A percentile compares a stretch with the other conserved stretches of the same genome.
Evolutionary conservation across 2,888 invertebrate species (phyloP).

Genomic region (Nematopogon swammerdamellus): DNA sequence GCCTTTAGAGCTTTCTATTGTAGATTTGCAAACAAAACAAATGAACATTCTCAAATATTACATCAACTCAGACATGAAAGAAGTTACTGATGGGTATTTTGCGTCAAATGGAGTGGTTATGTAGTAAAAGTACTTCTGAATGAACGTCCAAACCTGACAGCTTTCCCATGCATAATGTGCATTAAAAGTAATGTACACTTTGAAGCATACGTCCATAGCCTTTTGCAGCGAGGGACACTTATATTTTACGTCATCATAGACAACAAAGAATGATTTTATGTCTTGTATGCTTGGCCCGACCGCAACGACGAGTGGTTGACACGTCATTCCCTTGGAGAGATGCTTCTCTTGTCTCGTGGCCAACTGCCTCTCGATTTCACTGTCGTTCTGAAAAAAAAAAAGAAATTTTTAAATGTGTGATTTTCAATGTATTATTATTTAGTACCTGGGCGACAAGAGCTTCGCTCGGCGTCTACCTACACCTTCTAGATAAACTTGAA

Average conservation of each 20-base stretch:
- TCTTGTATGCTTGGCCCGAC: background rate
- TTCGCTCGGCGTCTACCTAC: too few relatives aligned
- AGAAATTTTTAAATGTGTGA: background rate
- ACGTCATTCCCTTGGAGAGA: background rate
- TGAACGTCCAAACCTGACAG: background rate
- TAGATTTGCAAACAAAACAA: background rate
- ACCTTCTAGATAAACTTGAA: too few relatives aligned
- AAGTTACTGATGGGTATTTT: background rate
- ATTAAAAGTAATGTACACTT: background rate
- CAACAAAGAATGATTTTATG: background rate
- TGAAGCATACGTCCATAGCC: background rate
- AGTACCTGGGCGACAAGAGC: too few relatives aligned
- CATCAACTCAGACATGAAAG: background rate
- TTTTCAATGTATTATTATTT: background rate
- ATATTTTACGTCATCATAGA: background rate
- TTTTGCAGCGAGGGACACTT: background rate
- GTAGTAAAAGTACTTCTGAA: background rate
- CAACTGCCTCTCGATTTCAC: background rate
- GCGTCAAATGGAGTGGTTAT: background rate
- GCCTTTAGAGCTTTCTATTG: background rate
- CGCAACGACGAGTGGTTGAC: background rate
- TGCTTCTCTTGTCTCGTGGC: background rate
- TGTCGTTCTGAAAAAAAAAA: background rate
- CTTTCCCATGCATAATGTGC: background rate
- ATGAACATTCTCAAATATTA: background rate